Evolutionary conservation across 2,888 invertebrate genomes (phyloP).

Genomic region (Kuschelorhynchus macadamiae): DNA sequence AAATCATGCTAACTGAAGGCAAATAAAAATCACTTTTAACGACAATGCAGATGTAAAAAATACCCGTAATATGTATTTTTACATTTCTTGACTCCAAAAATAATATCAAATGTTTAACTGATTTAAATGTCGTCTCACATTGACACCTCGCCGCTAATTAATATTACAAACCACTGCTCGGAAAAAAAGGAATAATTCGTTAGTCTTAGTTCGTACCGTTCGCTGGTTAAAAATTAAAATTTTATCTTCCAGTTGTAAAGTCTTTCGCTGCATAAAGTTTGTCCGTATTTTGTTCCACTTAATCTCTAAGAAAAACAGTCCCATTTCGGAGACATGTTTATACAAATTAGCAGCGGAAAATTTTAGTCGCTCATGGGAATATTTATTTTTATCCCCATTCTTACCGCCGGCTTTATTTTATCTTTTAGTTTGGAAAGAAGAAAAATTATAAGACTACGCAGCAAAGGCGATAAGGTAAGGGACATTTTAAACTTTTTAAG

Average conservation of each 20-base stretch:
- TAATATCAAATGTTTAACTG: too few species aligned
- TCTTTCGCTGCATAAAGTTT: slow-evolving; percentile 34
- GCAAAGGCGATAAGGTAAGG: too few species aligned
- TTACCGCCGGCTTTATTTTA: slow-evolving; percentile 17
- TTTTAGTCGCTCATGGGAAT: slow-evolving; percentile 28
- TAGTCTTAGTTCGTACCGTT: too few species aligned
- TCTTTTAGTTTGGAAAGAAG: slow-evolving; percentile 12
- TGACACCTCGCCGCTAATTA: slow-evolving; percentile 33
- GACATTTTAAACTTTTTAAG: too few species aligned
- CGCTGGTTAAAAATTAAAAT: slow-evolving; percentile 39
- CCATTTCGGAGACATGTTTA: slow-evolving; percentile 45
- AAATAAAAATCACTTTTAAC: too few species aligned
- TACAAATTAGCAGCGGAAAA: slow-evolving; percentile 40
- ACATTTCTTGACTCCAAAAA: too few species aligned
- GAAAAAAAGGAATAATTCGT: neutral
- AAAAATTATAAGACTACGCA: neutral
- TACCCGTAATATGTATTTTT: too few species aligned
- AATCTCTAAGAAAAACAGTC: slow-evolving; percentile 42
- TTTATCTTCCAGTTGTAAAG: slow-evolving; percentile 38
- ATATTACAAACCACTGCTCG: slow-evolving; percentile 22
- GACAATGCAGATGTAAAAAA: too few species aligned
- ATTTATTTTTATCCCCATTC: slow-evolving; percentile 29
- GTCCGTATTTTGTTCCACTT: slow-evolving; percentile 42
- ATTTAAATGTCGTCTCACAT: too few species aligned
- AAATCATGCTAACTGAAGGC: too few species aligned